phyloP scores from a whole-genome alignment of 2,888 invertebrate genomes.

The Volucella bombylans region DNA sequence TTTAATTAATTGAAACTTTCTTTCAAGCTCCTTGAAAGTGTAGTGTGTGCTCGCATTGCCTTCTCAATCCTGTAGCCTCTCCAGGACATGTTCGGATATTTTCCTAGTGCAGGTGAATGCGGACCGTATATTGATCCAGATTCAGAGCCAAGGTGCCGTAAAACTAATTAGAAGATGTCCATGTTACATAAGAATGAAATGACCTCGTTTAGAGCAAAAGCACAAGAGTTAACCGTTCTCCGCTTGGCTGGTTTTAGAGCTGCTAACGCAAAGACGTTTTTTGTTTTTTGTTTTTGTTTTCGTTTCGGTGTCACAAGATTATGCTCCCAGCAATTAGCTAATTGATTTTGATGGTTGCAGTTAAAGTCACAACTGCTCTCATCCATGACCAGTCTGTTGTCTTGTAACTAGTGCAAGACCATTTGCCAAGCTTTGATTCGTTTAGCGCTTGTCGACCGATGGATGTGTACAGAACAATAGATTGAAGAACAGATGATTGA shows the following conservation, averaged over 20 bases:
- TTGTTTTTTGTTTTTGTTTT: conserved; percentile 32
- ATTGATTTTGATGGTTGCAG: conserved; percentile 63
- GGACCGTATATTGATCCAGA: conserved; percentile 30
- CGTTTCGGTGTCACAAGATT: conserved; percentile 39
- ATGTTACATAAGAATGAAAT: conserved; percentile 53
- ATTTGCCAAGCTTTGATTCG: conserved; percentile 56
- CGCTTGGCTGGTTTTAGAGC: neutral
- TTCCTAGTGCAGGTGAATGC: conserved; percentile 43
- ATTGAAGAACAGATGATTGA: conserved; percentile 57
- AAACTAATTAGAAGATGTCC: conserved; percentile 70
- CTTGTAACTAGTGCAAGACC: conserved; percentile 47
- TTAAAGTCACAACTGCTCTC: conserved; percentile 39
- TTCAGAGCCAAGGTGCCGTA: conserved; percentile 55
- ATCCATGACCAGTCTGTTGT: conserved; percentile 14
- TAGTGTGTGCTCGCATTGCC: neutral
- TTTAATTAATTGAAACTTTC: conserved; percentile 55
- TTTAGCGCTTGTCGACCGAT: neutral
- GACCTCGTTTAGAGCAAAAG: conserved; percentile 33
- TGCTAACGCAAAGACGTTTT: conserved; percentile 8
- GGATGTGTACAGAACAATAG: neutral
- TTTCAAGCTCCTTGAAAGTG: neutral
- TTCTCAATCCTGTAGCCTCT: neutral
- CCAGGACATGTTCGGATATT: conserved; percentile 9
- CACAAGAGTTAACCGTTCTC: neutral
- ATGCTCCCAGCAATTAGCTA: conserved; percentile 68